phyloP scores from a whole-genome alignment of 1,140 invertebrate genomes.

The Dendroctonus ponderosae region DNA sequence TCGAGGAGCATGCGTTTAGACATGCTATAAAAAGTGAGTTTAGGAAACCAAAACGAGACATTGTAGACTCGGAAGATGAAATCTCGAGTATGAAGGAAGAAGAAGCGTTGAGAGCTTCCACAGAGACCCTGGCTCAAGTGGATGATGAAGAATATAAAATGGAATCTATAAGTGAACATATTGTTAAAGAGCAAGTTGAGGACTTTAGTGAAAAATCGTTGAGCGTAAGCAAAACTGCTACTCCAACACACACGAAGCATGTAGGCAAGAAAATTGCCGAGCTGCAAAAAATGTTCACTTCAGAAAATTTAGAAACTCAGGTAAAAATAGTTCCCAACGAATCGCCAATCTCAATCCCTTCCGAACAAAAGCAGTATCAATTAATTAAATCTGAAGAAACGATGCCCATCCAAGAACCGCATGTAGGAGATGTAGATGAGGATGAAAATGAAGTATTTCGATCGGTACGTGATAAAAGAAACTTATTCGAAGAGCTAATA shows the following conservation, averaged over 20 bases:
- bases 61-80: slow-evolving; percentile 50
- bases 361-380: neutral
- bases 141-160: slow-evolving; percentile 45
- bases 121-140: slow-evolving; percentile 48
- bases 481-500: slow-evolving; percentile 56
- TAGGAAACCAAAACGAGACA: slow-evolving; percentile 40
- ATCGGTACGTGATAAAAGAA: slow-evolving; percentile 56
- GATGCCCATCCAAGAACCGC: neutral
- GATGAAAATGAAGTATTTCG: slow-evolving; percentile 41
- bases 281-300: slow-evolving; percentile 52
- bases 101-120: slow-evolving; percentile 43
- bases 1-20: slow-evolving; percentile 51
- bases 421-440: slow-evolving; percentile 14
- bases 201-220: slow-evolving; percentile 22
- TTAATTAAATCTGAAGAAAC: neutral
- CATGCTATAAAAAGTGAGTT: slow-evolving; percentile 39
- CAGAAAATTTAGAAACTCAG: slow-evolving; percentile 12
- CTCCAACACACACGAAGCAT: slow-evolving; percentile 44
- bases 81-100: slow-evolving; percentile 50
- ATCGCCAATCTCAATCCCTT: neutral
- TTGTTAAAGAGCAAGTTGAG: slow-evolving; percentile 29
- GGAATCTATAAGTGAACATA: slow-evolving; percentile 35
- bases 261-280: slow-evolving; percentile 54
- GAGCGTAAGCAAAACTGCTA: slow-evolving; percentile 25
- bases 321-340: slow-evolving; percentile 28